Base-by-base conservation (phyloP, 2,113 vertebrate species). In the Elgaria multicarinata region DNA sequence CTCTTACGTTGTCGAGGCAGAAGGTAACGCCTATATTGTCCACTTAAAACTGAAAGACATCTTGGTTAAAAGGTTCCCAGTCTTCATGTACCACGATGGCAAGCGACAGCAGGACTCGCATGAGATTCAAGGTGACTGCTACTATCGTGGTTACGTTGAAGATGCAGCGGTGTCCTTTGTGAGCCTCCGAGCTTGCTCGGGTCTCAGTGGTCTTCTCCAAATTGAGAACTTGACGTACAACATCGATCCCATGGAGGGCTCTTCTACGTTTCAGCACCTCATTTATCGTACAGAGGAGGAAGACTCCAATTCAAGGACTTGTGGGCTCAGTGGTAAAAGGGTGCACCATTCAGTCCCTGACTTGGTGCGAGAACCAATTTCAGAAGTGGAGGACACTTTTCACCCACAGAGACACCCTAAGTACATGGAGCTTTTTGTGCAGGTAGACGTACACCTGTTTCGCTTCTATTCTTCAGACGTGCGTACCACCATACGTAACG, bases 121-220 rank as follows among this genome's bases (percentile, higher is more conserved):
- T 24, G 77, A 3, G 0, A 20, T 91, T 78, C 91, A 31, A 2
- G 88, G 71, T 20, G 53, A 86, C 76, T 96, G 96, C 86, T 94
- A 94, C 88, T 94, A 93, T 2, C 94, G 92, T 0, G 96, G 96
- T 83, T 92, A 95, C 12, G 78, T 96, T 9, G 94, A 95, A 72
- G 95, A 93, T 33, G 83, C 76, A 83, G 88, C 4, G 0, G 88
- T 81, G 6, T 96, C 95, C 0, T 53, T 53, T 0, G 94, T 93
- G 10, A 95, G 94, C 24, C 71, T 96, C 91, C 93, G 67, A 46
- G 81, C 89, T 87, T 96, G 94, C 53, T 87, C 94, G 0, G 96
- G 95, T 62, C 95, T 97, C 90, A 93, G 95, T 75, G 95, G 95
- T 0, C 33, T 95, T 79, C 93, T 96, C 83, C 89, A 93, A 9